A percentile compares a stretch with the other conserved stretches of the same genome.
Conservation (phyloP, 1,140 invertebrate species). For the Hirudo medicinalis region DNA sequence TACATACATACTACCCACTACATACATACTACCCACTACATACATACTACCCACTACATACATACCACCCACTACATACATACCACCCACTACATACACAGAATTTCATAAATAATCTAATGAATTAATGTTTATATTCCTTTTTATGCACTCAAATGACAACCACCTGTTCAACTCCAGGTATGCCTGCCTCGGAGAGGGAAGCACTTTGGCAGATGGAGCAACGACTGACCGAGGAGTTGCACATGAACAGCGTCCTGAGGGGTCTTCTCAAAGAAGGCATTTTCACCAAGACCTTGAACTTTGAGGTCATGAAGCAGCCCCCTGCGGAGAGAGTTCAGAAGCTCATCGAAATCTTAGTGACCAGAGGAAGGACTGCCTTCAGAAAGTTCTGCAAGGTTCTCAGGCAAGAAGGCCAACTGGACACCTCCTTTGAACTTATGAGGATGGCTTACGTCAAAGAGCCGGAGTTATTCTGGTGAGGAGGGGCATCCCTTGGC, state of each 20-base stretch:
- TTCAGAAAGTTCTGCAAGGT: slow-evolving; percentile 20
- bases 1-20: too few relatives aligned
- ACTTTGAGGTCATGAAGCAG: slow-evolving; percentile 21
- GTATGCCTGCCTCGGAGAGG: background rate
- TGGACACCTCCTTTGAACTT: slow-evolving; percentile 14
- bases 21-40: background rate
- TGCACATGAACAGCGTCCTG: slow-evolving; percentile 20
- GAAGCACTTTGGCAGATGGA: slow-evolving; percentile 15
- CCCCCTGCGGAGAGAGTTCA: slow-evolving; percentile 13
- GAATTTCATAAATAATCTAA: too few relatives aligned
- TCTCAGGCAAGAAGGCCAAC: slow-evolving; percentile 11
- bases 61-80: too few relatives aligned
- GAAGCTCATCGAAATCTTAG: slow-evolving; percentile 16
- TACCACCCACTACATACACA: too few relatives aligned
- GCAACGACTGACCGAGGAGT: background rate
- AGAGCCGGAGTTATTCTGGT: slow-evolving; percentile 15
- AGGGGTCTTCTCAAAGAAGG: slow-evolving; percentile 16
- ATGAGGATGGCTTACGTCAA: slow-evolving; percentile 17
- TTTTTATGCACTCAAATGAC: too few relatives aligned
- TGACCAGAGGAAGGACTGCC: slow-evolving; percentile 7
- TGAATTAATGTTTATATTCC: too few relatives aligned
- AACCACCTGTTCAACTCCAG: background rate
- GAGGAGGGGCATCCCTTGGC: too few relatives aligned
- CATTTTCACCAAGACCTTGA: slow-evolving; percentile 20
- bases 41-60: too few relatives aligned